Percentiles rank a stretch among this genome's conserved stretches.
phyloP scores from a whole-genome alignment of 2,888 invertebrate species.

The Amphipyra tragopoginis region DNA sequence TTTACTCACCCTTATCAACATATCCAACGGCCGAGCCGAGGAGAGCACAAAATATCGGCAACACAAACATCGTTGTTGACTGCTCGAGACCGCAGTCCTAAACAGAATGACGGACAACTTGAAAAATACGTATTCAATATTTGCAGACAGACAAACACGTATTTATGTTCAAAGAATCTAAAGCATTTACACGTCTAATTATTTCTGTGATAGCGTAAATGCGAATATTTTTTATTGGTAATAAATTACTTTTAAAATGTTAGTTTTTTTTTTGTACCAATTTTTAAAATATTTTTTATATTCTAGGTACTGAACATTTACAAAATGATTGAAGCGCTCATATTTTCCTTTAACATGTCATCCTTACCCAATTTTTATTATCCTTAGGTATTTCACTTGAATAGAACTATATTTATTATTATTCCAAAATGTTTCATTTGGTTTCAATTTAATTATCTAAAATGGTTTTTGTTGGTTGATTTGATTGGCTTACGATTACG shows the following conservation, averaged over 20 bases:
- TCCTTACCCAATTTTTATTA: too few relatives aligned
- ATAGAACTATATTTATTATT: too few relatives aligned
- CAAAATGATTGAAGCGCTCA: too few relatives aligned
- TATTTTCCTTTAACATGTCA: too few relatives aligned
- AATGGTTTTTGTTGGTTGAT: too few relatives aligned
- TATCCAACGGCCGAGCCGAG: constrained; percentile 72
- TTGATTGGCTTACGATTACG: too few relatives aligned
- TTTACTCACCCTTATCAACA: constrained; percentile 76
- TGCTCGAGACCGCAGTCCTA: constrained; percentile 61
- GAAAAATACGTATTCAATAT: background rate
- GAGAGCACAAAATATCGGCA: constrained; percentile 69
- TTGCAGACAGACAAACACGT: background rate
- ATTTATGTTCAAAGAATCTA: background rate
- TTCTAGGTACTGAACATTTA: too few relatives aligned
- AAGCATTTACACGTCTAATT: background rate
- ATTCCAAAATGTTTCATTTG: too few relatives aligned
- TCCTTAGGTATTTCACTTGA: too few relatives aligned
- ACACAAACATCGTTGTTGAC: constrained; percentile 69
- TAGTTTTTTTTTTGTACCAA: background rate
- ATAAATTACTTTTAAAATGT: background rate
- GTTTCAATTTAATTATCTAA: too few relatives aligned
- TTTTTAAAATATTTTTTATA: background rate
- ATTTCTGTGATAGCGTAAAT: background rate
- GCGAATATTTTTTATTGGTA: background rate
- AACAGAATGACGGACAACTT: constrained; percentile 64